A percentile compares a stretch with the other conserved stretches of the same genome.
Evolutionary conservation across 2,113 vertebrate species (phyloP).

Genomic region (Eurystomus gularis): DNA sequence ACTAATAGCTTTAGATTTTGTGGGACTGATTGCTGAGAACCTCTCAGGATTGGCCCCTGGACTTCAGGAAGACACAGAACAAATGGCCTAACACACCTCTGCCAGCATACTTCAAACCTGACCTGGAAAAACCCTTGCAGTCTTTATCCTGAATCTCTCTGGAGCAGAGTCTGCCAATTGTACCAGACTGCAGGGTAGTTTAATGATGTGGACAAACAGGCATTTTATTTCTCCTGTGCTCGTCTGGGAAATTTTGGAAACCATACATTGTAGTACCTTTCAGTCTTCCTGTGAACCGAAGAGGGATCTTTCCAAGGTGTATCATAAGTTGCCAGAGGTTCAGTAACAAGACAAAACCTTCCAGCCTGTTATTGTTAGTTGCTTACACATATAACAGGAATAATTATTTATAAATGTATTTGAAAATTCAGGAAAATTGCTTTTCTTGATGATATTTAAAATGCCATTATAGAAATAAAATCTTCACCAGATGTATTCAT

Average conservation of each 20-base stretch:
- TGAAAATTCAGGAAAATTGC: background rate
- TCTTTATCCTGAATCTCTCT: background rate
- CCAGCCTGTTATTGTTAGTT: background rate
- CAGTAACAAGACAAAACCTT: slow-evolving; percentile 13
- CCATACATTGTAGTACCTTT: background rate
- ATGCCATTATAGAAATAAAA: background rate
- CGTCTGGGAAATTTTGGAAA: background rate
- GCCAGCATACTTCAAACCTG: background rate
- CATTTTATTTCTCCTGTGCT: slow-evolving; percentile 8
- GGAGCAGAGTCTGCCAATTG: background rate
- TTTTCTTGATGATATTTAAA: background rate
- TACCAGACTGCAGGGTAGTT: background rate
- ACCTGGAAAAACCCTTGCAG: background rate
- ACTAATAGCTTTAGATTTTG: background rate
- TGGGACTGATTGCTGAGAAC: background rate
- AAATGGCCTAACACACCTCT: background rate
- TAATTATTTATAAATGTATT: background rate
- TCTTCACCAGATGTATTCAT: background rate
- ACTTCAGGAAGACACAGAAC: background rate
- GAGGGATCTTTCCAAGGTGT: background rate
- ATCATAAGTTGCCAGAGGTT: background rate
- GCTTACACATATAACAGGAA: background rate
- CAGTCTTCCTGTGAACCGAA: background rate
- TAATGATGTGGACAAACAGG: background rate
- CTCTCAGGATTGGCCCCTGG: background rate